Evolutionary conservation across 2,113 vertebrate species (phyloP).

Genomic region (Nesogale talazaci): DNA sequence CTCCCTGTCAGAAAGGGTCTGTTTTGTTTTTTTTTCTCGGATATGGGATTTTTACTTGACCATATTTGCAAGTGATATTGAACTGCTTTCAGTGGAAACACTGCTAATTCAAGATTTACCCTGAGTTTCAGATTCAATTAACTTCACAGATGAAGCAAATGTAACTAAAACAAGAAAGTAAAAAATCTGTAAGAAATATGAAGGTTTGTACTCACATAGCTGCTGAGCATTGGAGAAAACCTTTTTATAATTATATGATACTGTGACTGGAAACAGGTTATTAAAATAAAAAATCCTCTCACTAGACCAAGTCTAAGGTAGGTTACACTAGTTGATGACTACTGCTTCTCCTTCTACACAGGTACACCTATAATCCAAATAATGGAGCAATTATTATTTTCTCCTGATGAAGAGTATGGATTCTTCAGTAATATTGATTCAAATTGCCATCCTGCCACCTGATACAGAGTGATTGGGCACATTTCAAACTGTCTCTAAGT

Average conservation of each 20-base stretch:
- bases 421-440: background rate
- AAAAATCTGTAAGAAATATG: background rate
- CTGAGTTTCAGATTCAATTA: background rate
- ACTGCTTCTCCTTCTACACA: background rate
- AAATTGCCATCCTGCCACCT: background rate
- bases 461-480: background rate
- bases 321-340: background rate
- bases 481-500: background rate
- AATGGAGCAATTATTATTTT: background rate
- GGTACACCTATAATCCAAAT: background rate
- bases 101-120: background rate
- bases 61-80: background rate
- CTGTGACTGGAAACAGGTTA: background rate
- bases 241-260: background rate
- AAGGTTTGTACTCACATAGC: background rate
- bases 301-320: background rate
- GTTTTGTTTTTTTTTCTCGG: background rate
- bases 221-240: background rate
- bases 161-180: constrained; percentile 35
- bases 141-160: background rate
- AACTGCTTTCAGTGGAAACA: background rate
- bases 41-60: background rate
- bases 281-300: background rate
- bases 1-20: background rate
- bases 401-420: background rate